phyloP scores from a whole-genome alignment of 2,113 vertebrate species.

The Acrocephalus arundinaceus region DNA sequence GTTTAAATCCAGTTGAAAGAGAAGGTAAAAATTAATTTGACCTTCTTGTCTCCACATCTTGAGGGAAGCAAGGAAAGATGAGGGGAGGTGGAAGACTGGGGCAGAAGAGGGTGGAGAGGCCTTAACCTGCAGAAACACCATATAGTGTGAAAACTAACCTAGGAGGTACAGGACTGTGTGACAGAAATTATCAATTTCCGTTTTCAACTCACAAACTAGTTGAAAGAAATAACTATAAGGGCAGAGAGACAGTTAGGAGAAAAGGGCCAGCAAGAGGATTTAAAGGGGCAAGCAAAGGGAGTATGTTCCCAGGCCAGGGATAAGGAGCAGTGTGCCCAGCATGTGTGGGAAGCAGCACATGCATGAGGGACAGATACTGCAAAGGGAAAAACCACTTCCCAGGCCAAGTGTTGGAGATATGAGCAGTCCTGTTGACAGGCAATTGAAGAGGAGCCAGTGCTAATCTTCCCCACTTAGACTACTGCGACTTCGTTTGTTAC shows the following conservation, averaged over 20 bases:
- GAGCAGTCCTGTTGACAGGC: not conserved
- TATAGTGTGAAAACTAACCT: not conserved
- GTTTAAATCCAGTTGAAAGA: not conserved
- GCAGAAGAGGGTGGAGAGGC: not conserved
- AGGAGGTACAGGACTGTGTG: not conserved
- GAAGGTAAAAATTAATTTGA: not conserved
- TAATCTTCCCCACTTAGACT: not conserved
- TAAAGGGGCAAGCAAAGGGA: not conserved
- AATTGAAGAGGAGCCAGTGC: slow-evolving; percentile 5
- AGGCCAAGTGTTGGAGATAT: not conserved
- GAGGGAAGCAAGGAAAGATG: not conserved
- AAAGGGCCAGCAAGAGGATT: not conserved
- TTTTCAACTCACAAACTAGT: not conserved
- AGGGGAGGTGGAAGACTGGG: not conserved
- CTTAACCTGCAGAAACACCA: not conserved
- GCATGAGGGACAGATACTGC: not conserved
- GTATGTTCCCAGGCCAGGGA: not conserved
- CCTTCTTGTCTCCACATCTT: not conserved
- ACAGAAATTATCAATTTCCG: not conserved
- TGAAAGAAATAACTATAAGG: not conserved
- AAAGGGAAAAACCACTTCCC: rapidly evolving
- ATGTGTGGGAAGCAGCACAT: not conserved
- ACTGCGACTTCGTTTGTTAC: not conserved
- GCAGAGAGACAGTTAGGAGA: not conserved
- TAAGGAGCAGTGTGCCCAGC: not conserved